Base-by-base conservation (phyloP, 1,140 invertebrate species). In the Reticulitermes speratus region DNA sequence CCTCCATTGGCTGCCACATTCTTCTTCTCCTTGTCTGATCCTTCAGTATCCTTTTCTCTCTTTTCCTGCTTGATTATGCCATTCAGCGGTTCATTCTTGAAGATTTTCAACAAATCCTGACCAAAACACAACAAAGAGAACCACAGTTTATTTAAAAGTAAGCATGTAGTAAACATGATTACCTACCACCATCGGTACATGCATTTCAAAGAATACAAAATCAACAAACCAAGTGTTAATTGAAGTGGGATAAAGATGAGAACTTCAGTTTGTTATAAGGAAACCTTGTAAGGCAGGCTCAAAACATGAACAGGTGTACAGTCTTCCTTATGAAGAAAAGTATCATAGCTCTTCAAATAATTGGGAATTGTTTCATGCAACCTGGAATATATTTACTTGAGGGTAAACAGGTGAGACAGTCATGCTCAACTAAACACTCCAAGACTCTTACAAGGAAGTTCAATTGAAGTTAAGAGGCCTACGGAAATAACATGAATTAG, bases 41-140 rank as follows among this genome's bases (percentile, higher is more conserved):
- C 91, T 86, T 93, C 85, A 25, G 45, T 19, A n/a, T 86, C 93
- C 38, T 94, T 91, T 16, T 86, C 93, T 44, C 94, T 91, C 23
- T 90, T 86, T 92, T 94, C 91, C 87, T 93, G 92, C 87, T 95
- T 95, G 75, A 95, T 92, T 44, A 84, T 38, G 75, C 93, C 93
- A 88, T 94, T 94, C 32, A 91, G 86, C 32, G 86, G 87, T 85
- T 89, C 88, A 85, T 84, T 86, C 85, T 88, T 88, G n/a, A 89
- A 44, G 65, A 84, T 87, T 84, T 88, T 88, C 44, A 88, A 85
- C 44, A 88, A 83, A 83, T 88, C 88, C 88, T 88, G 82, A 84
- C 65, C 85, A 88, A 86, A 65, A 65, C 45, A 83, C 21, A 83
- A 44, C 23, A 23, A 45, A 55, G 2, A 83, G 1, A 75, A 14